phyloP scores from a whole-genome alignment of 2,888 invertebrate genomes.

The Diarsia dahlii region DNA sequence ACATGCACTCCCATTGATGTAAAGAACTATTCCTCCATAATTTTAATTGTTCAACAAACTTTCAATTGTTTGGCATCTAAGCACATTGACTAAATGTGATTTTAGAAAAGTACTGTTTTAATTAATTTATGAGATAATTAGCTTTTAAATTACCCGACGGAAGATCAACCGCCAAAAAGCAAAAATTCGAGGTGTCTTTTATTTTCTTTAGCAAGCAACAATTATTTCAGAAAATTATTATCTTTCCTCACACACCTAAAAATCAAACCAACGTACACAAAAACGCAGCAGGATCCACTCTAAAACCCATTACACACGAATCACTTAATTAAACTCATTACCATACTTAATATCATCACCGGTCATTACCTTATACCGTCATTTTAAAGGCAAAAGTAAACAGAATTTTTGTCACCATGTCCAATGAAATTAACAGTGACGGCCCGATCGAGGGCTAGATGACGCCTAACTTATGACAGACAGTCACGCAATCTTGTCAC shows the following conservation, averaged over 20 bases:
- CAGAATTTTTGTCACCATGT: conserved; percentile 90
- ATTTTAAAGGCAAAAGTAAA: conserved; percentile 85
- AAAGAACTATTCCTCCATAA: not conserved
- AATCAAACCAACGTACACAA: conserved; percentile 58
- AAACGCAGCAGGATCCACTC: conserved; percentile 81
- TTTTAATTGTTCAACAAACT: not conserved
- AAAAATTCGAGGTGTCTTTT: not conserved
- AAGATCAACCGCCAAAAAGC: not conserved
- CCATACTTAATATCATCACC: conserved; percentile 81
- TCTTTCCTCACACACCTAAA: not conserved
- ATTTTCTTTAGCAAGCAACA: not conserved
- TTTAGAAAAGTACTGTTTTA: not conserved
- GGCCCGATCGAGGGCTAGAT: conserved; percentile 74
- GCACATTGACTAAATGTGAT: not conserved
- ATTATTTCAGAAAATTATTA: not conserved
- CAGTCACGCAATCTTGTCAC: conserved; percentile 86
- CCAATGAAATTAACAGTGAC: conserved; percentile 88
- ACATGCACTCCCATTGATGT: not conserved
- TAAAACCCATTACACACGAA: conserved; percentile 79
- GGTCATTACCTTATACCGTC: conserved; percentile 77
- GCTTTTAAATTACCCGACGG: not conserved
- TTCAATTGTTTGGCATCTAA: not conserved
- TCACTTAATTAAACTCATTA: conserved; percentile 83
- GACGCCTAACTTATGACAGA: conserved; percentile 86
- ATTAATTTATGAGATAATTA: not conserved